These are phyloP conservation scores for Phataginus tricuspis DNA, from an alignment of 2,797 vertebrate species.

Conservation along the genomic window DNA sequence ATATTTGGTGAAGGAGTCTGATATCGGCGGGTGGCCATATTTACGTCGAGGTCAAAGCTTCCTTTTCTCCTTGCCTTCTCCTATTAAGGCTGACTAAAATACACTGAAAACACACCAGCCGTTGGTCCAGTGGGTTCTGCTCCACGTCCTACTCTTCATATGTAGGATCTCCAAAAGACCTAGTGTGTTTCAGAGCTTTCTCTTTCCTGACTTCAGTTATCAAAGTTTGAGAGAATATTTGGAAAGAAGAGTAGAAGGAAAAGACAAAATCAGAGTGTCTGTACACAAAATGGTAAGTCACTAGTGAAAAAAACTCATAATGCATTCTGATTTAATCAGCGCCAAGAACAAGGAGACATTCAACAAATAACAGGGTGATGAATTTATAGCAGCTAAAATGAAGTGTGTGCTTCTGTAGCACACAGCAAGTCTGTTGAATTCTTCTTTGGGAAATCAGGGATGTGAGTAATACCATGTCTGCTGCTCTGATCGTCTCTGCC, in stretches of 20 bases:
- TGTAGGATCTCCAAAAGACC: neutral
- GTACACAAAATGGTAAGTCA: slow-evolving; percentile 53
- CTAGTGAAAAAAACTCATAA: slow-evolving; percentile 57
- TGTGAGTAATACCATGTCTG: slow-evolving; percentile 51
- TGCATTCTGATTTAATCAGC: slow-evolving; percentile 63
- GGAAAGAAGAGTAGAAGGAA: slow-evolving; percentile 38
- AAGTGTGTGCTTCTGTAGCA: slow-evolving; percentile 35
- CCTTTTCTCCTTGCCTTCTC: neutral
- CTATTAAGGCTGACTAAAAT: neutral
- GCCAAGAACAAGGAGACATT: slow-evolving; percentile 42
- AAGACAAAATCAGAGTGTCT: slow-evolving; percentile 55
- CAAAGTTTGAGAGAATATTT: slow-evolving; percentile 41
- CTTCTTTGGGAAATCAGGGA: slow-evolving; percentile 61
- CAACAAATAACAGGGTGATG: slow-evolving; percentile 39
- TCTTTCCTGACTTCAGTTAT: neutral
- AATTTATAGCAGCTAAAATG: slow-evolving; percentile 52
- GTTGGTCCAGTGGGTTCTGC: neutral
- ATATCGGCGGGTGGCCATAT: neutral
- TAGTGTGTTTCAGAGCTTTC: neutral
- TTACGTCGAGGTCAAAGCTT: neutral
- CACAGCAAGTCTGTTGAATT: slow-evolving; percentile 11
- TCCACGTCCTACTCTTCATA: neutral
- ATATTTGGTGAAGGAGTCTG: neutral
- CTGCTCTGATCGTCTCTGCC: slow-evolving; percentile 53
- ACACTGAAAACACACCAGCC: neutral